Evolutionary conservation across 2,113 vertebrate species (phyloP).

Genomic region (Platysternon megacephalum): DNA sequence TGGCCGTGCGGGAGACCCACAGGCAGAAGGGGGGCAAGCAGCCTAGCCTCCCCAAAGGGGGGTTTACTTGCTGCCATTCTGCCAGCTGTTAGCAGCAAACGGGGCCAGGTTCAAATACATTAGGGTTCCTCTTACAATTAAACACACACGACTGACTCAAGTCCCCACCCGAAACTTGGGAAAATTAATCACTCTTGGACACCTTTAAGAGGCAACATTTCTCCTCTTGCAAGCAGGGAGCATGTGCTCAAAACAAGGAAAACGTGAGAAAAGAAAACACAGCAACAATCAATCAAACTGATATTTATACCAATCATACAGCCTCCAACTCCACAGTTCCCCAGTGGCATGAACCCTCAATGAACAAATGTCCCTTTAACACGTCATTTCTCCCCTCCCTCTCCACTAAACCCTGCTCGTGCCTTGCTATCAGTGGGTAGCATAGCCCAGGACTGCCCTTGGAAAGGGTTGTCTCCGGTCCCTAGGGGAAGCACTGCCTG

Average conservation of each 20-base stretch:
- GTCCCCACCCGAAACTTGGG: not conserved
- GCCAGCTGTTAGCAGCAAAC: not conserved
- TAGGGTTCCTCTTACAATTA: not conserved
- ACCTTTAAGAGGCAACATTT: not conserved
- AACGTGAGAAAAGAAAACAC: not conserved
- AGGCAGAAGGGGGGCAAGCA: no score
- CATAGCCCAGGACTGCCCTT: not conserved
- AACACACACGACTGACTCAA: not conserved
- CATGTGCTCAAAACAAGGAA: rapidly evolving
- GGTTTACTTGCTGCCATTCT: not conserved
- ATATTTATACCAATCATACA: not conserved
- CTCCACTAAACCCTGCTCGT: no score
- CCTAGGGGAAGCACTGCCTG: not conserved
- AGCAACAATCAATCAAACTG: not conserved
- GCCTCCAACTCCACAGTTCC: not conserved
- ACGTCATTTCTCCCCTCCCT: not conserved
- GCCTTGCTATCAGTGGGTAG: not conserved
- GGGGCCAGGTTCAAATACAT: not conserved
- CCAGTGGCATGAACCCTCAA: rapidly evolving
- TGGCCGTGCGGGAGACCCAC: no score
- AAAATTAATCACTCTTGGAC: rapidly evolving
- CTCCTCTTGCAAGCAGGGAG: not conserved
- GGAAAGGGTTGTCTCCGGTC: not conserved
- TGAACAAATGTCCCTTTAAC: not conserved
- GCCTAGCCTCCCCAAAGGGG: no score